phyloP scores from a whole-genome alignment of 2,888 invertebrate species.

The Agriopis marginaria region DNA sequence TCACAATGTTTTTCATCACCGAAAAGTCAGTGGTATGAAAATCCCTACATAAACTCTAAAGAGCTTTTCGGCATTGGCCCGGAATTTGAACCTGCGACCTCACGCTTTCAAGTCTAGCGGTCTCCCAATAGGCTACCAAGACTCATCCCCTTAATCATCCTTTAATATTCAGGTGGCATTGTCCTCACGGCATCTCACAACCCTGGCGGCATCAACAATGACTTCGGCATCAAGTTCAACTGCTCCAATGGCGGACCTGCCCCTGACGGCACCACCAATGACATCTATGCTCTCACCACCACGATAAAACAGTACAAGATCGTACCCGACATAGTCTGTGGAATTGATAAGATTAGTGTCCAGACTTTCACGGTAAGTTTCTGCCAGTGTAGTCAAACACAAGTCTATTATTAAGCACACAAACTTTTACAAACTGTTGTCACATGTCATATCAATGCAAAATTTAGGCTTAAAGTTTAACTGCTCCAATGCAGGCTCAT shows the following conservation, averaged over 20 bases:
- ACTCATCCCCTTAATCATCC: neutral
- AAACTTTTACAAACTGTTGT: too few species aligned
- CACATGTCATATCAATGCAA: too few species aligned
- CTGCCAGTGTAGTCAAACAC: too few species aligned
- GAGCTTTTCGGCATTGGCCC: too few species aligned
- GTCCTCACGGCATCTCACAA: constrained; percentile 99
- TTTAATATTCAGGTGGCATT: constrained; percentile 92
- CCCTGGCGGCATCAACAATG: constrained; percentile 98
- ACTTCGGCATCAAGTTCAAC: constrained; percentile 99
- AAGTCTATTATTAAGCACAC: too few species aligned
- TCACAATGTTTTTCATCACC: too few species aligned
- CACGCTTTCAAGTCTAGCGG: too few species aligned
- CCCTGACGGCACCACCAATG: constrained; percentile 95
- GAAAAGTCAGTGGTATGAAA: too few species aligned
- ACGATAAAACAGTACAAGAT: constrained; percentile 92
- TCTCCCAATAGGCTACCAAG: too few species aligned
- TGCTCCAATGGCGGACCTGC: constrained; percentile 99
- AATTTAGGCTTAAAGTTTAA: too few species aligned
- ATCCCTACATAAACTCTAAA: too few species aligned
- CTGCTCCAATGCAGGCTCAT: neutral
- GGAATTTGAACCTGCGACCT: too few species aligned
- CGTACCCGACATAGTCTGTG: constrained; percentile 91
- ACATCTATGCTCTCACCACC: constrained; percentile 93
- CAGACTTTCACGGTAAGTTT: constrained; percentile 87
- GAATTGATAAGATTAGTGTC: constrained; percentile 90